Evolutionary conservation across 2,113 vertebrate species (phyloP), one percentile per base, ranked within the genome.

Genomic region (Oncorhynchus masou): DNA sequence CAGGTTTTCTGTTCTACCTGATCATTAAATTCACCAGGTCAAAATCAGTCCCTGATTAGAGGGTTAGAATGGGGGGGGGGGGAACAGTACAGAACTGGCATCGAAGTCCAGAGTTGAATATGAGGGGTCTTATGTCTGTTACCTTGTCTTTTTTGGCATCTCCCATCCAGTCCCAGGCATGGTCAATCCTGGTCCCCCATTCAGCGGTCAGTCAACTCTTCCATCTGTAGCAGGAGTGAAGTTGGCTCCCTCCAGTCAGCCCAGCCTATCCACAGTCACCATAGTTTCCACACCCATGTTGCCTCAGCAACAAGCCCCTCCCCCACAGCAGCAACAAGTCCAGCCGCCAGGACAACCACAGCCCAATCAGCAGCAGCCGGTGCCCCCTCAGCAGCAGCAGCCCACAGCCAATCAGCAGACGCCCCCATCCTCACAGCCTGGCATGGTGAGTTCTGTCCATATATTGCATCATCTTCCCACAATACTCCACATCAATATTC

Each of bases 181-280:
- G 77, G 82, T 74, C 48, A 85, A 49, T 66, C 70, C 65, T 22
- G 92, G 92, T 5, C 82, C 95, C 2, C 86, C 89, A 3, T 96
- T 96, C 85, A 85, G 87, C 65, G 89, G 78, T 80, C 95, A 94
- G 80, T 79, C 92, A 2, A 45, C 85, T 1, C 86, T 92, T 76
- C 25, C 84, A 51, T 7, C 86, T 74, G 78, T 88, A 31, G 8
- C 73, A 0, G 78, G 83, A n/a, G 92, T 85, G 74, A 94, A 94
- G 82, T 78, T 90, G 70, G 8, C 82, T 80, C 22, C 93, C 0
- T 81, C 89, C 24, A 91, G 84, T 59, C 95, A 93, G 86, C 91
- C 95, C 71, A 96, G 89, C 85, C 88, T 96, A 27, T 91, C 95
- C 19, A 94, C 95, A 0, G 96, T 96, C 68, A 95, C 95, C 25